A percentile compares a stretch with the other conserved stretches of the same genome.
These are phyloP conservation scores for Zaprionus ghesquierei DNA, from an alignment of 1,140 invertebrate genomes.

Conservation along the genomic window DNA sequence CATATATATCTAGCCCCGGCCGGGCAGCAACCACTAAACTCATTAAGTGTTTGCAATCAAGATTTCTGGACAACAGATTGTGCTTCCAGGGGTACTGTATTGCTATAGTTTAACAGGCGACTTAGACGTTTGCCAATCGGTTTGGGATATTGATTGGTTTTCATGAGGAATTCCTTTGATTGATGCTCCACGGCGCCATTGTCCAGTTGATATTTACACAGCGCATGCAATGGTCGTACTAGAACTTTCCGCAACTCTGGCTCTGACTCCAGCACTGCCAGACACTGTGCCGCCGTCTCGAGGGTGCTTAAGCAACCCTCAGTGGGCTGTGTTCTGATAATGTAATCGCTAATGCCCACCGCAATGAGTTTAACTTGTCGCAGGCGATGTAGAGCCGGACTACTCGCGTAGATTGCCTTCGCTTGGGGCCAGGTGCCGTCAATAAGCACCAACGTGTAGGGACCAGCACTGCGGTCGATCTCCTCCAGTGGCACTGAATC, in stretches of 20 bases:
- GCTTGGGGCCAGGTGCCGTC: constrained; percentile 98
- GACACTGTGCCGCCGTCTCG: constrained; percentile 93
- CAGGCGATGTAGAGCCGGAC: constrained; percentile 86
- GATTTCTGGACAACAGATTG: constrained; percentile 17
- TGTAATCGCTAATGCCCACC: constrained; percentile 90
- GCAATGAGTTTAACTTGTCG: constrained; percentile 90
- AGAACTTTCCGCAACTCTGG: constrained; percentile 87
- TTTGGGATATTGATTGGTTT: constrained; percentile 93
- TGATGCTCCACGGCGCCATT: constrained; percentile 96
- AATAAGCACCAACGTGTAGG: constrained; percentile 92
- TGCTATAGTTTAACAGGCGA: constrained; percentile 83
- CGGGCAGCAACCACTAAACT: constrained; percentile 28
- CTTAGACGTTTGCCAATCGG: constrained; percentile 90
- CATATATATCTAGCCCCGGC: constrained; percentile 12
- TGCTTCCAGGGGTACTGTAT: constrained; percentile 34
- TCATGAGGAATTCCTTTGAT: constrained; percentile 94
- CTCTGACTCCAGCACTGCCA: constrained; percentile 89
- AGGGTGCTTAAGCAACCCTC: constrained; percentile 95
- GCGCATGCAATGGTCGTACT: constrained; percentile 89
- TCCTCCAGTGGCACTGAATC: constrained; percentile 84
- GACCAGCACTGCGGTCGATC: constrained; percentile 83
- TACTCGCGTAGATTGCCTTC: constrained; percentile 91
- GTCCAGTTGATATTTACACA: constrained; percentile 93
- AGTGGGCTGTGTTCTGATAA: constrained; percentile 96
- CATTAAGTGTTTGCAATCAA: constrained; percentile 25